Percentiles rank a stretch among this genome's conserved stretches.
phyloP scores from a whole-genome alignment of 2,888 invertebrate genomes.

The Pasiphila rectangulata region DNA sequence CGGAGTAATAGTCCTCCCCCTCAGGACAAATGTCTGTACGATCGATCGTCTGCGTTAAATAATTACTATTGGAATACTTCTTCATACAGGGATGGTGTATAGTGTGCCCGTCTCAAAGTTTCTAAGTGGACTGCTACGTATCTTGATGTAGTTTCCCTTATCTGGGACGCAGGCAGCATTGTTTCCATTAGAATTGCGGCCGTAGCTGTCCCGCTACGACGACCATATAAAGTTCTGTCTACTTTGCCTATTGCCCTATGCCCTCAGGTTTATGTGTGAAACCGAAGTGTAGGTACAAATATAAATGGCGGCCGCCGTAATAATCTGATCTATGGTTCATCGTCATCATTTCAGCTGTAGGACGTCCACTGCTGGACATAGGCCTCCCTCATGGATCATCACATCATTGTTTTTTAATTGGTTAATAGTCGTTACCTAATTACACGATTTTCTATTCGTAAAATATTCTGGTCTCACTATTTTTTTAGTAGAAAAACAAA shows the following conservation, averaged over 20 bases:
- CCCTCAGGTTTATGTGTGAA: slow-evolving; percentile 4
- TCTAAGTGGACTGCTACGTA: slow-evolving; percentile 51
- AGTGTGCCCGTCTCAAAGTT: slow-evolving; percentile 43
- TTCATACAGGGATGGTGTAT: neutral
- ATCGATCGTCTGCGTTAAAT: too few relatives aligned
- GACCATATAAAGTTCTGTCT: slow-evolving; percentile 17
- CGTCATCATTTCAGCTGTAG: too few relatives aligned
- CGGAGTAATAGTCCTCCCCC: too few relatives aligned
- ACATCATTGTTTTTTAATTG: too few relatives aligned
- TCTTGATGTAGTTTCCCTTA: slow-evolving; percentile 59
- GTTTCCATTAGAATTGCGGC: slow-evolving; percentile 43
- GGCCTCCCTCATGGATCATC: too few relatives aligned
- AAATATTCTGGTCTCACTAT: too few relatives aligned
- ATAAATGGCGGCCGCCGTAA: slow-evolving; percentile 35
- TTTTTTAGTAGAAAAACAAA: too few relatives aligned
- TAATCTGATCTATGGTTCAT: too few relatives aligned
- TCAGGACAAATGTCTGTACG: too few relatives aligned
- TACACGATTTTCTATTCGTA: too few relatives aligned
- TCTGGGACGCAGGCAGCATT: slow-evolving; percentile 46
- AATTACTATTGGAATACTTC: neutral
- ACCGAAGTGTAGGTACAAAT: neutral
- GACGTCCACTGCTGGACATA: too few relatives aligned
- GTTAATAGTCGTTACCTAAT: too few relatives aligned
- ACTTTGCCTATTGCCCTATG: slow-evolving; percentile 8
- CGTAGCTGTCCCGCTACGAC: slow-evolving; percentile 8